Conservation (phyloP, 2,797 vertebrate genomes). For the Gymnopithys bicolor region DNA sequence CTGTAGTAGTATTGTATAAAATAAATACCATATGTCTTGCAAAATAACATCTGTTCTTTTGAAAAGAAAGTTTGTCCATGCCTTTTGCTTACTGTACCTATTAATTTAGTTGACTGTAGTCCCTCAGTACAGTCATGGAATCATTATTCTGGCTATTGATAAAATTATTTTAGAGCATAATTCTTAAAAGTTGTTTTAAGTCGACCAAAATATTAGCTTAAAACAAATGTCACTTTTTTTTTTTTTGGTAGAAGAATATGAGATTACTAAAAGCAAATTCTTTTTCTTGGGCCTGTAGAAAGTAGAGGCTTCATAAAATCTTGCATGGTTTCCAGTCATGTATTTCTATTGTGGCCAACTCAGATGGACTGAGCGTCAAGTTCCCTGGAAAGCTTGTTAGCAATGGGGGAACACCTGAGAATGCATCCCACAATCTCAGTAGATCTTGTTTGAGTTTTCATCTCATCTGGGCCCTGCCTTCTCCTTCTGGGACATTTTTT, state of each 20-base stretch:
- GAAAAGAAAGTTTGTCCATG: neutral
- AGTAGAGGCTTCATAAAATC: neutral
- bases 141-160: neutral
- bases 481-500: neutral
- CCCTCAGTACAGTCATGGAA: neutral
- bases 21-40: conserved; percentile 32
- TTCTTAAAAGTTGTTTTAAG: neutral
- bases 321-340: neutral
- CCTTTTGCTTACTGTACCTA: neutral
- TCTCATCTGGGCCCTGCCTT: neutral
- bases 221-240: neutral
- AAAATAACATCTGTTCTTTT: conserved; percentile 3
- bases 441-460: neutral
- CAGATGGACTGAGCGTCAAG: neutral
- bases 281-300: neutral
- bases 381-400: neutral
- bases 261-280: neutral
- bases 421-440: neutral
- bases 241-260: neutral
- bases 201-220: neutral
- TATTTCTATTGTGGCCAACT: neutral
- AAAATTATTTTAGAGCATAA: neutral
- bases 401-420: neutral
- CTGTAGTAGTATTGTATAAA: conserved; percentile 40
- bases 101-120: neutral